Conservation (phyloP, 2,797 vertebrate genomes). For the Pristis pectinata region DNA sequence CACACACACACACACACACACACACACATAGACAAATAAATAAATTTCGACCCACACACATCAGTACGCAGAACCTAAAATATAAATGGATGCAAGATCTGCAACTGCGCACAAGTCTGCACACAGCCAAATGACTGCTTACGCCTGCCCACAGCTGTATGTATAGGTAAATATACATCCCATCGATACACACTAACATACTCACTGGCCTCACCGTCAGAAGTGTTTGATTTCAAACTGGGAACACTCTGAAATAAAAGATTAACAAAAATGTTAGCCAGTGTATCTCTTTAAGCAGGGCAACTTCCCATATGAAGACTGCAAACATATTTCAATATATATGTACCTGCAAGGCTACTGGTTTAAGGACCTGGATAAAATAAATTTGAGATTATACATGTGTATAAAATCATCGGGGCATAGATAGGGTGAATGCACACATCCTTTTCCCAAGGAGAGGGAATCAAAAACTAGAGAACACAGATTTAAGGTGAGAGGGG, state of each 20-base stretch:
- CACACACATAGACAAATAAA: background rate
- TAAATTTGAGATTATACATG: background rate
- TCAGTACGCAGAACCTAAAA: background rate
- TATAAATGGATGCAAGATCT: background rate
- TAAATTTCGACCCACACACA: background rate
- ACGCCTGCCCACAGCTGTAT: background rate
- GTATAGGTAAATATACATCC: background rate
- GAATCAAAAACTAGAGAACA: no score
- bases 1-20: background rate
- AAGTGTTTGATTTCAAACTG: background rate
- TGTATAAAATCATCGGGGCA: no score
- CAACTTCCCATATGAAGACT: background rate
- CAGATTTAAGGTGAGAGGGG: no score
- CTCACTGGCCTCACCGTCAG: background rate
- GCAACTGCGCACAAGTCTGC: no score
- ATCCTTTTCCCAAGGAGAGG: no score
- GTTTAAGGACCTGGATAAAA: background rate
- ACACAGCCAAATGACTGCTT: background rate
- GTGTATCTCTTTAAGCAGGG: background rate
- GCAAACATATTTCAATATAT: background rate
- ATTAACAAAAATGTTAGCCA: background rate
- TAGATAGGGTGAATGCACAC: no score
- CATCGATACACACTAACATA: no score
- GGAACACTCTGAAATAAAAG: background rate
- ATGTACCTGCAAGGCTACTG: background rate